Base-by-base conservation (phyloP, 2,888 invertebrate species). In the Ochropacha duplaris region DNA sequence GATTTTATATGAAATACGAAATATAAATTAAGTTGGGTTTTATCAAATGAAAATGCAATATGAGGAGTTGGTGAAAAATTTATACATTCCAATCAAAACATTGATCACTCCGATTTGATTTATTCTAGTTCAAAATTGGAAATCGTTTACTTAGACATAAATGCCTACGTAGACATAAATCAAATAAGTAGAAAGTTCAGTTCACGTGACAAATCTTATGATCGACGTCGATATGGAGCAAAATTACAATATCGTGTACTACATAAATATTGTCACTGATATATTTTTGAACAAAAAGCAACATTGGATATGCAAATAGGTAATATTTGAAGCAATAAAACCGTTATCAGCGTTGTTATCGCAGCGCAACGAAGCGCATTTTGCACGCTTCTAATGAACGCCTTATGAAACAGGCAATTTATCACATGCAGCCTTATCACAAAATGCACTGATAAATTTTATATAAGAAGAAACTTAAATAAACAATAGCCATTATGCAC, bases 371-470 rank as follows among this genome's bases (percentile, higher is more conserved):
- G 88, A 87, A 92, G 83, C 84, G 88, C 87, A 90, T 92, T 92
- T 79, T 87, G 83, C 90, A 92, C 87, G 91, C 86, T 85, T 84
- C 89, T 92, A 92, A 92, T 92, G 92, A 92, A 92, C 85, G 91
- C 89, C 90, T 83, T 90, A 92, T 92, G 90, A 92, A 92, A 90
- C 89, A 90, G 90, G 88, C 88, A 91, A 91, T 92, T 92, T 91
- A 92, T 92, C 90, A 91, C 90, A 91, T 90, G 72, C 73, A 65
- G 78, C 87, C 88, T 91, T 91, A 90, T 91, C 90, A 89, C 78
- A 80, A 78, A 84, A 79, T 80, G 79, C 80, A 87, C 80, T 90
- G 87, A 87, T 90, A 90, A 88, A 83, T 83, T 82, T 87, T 87
- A 88, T 89, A 88, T 78, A 79, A 81, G 78, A 85, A 84, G 79